Evolutionary conservation across 2,888 invertebrate genomes (phyloP).

Genomic region (Tupiocoris notatus): DNA sequence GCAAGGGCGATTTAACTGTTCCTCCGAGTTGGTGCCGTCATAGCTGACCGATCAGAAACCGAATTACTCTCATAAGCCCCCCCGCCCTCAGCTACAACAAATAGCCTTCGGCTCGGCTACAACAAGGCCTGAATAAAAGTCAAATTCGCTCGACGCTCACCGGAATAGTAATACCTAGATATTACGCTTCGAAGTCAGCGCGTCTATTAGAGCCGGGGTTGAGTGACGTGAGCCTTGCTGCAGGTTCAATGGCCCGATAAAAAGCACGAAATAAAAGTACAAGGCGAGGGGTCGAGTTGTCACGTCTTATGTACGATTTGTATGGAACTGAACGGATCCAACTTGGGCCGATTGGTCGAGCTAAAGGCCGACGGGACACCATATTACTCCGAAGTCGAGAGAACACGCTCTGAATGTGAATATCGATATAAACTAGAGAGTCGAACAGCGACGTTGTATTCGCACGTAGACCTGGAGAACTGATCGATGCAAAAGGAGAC

Average conservation of each 20-base stretch:
- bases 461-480: too few relatives aligned
- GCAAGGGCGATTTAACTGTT: not conserved
- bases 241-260: not conserved
- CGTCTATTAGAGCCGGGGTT: not conserved
- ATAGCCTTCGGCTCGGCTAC: not conserved
- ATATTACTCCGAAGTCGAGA: constrained; percentile 21
- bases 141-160: not conserved
- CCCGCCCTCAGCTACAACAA: not conserved
- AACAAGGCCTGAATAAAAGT: not conserved
- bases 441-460: too few relatives aligned
- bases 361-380: constrained; percentile 6
- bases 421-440: not conserved
- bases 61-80: not conserved
- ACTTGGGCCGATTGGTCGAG: not conserved
- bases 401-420: constrained; percentile 1
- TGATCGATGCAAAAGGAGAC: too few relatives aligned
- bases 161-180: not conserved
- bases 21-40: not conserved
- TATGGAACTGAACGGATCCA: constrained; percentile 4
- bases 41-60: not conserved
- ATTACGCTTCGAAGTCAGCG: not conserved
- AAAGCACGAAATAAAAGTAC: not conserved
- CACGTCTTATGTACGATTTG: constrained; percentile 7
- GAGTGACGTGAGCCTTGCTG: too few relatives aligned
- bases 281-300: not conserved